Base-by-base conservation (phyloP, 1,140 invertebrate species). In the Maconellicoccus hirsutus region DNA sequence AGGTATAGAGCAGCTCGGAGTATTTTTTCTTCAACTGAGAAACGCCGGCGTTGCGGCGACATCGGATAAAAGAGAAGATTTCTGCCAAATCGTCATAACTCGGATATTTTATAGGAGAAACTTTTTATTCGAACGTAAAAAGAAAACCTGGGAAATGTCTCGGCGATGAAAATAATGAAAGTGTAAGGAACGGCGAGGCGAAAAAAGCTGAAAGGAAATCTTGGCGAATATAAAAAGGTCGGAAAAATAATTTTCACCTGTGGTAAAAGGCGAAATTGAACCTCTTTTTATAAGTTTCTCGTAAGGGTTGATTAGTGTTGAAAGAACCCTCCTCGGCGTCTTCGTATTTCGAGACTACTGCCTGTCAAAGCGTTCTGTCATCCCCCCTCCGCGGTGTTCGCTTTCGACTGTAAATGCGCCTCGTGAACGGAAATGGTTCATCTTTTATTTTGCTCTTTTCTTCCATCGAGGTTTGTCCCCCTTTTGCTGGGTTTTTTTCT, bases 231-330 rank as follows among this genome's bases (percentile, higher is more conserved):
- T 25, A 66, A 66, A 66, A 66, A 66, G 25, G 61, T 25, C 61
- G 61, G 22, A 66, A 66, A 66, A 66, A 66, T 66, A 66, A 66
- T 66, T 66, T 66, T 66, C 61, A 66, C 61, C 61, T 66, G 61
- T 66, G 61, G 25, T 66, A 66, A 66, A 66, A 66, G 16, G 19
- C 22, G 61, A 66, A 66, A 66, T 66, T 23, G 61, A 66, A 66
- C 61, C 61, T 66, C 25, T 66, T 25, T 66, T 23, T 66, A 66
- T 26, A 66, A 66, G 61, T 66, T 66, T 66, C 61, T 66, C 19
- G 61, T 66, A 66, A 66, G 61, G 61, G 61, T 66, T 66, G 61
- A 66, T 66, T 66, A 66, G 61, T 26, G 61, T 66, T 66, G 61
- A 66, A 66, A 66, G 61, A 12, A 22, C 22, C 22, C 25, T 22